Base-by-base conservation (phyloP, 1,140 invertebrate genomes). In the Drosophila prosaltans region DNA sequence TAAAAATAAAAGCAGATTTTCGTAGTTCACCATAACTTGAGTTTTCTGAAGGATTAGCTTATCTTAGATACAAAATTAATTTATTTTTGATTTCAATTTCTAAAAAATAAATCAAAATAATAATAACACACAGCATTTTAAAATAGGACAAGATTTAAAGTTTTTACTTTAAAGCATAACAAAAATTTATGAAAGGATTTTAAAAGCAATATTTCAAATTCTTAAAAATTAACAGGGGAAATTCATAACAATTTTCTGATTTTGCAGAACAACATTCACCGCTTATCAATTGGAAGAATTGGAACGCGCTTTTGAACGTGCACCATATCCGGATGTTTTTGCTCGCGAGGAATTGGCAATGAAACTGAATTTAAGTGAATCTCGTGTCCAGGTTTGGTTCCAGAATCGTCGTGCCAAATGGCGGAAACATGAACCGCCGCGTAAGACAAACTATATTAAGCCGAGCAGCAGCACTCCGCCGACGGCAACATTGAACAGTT, bases 261-360 rank as follows among this genome's bases (percentile, higher is more conserved):
- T 92, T 90, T 93, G 1, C 93, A 98, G 98, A 93, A 99, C 98
- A 1, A 99, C 98, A 0, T 99, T 99, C 91, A 99, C 98, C 0
- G 97, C 98, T 0, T 98, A 97, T 90, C 98, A 99, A 91, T 93
- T 99, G 48, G 98, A 99, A 91, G 97, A 99, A 89, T 92, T 99
- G 81, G 98, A 99, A 91, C 93, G 97, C 11, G 98, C 98, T 0
- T 99, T 99, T 81, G 97, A 99, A 85, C 94, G 97, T 57, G 98
- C 98, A 0, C 98, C 98, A 0, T 99, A 99, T 92, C 98, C 98
- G 0, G 98, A 99, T 92, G 98, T 99, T 0, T 99, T 99, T 85
- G 98, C 98, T 0, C 93, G 98, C 45, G 98, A 99, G 92, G 98
- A 99, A 92, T 92, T 99, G 21, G 98, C 98, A 7, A 93, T 98